phyloP scores from a whole-genome alignment of 1,140 invertebrate genomes.

The Caenorhabditis briggsae region DNA sequence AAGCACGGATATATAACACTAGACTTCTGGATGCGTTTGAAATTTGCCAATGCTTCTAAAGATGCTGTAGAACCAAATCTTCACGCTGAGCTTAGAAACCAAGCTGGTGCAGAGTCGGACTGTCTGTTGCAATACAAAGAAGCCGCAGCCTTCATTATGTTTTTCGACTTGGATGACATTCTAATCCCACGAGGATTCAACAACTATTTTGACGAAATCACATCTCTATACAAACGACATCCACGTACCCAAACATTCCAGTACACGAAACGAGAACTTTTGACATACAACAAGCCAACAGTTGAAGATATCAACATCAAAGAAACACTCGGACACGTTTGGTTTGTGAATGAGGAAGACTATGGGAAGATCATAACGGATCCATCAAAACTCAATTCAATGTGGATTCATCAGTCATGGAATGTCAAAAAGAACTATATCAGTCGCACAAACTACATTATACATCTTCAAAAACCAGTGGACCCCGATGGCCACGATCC shows the following conservation, averaged over 20 bases:
- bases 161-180: slow-evolving; percentile 55
- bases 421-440: background rate
- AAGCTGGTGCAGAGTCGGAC: slow-evolving; percentile 51
- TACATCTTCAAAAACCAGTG: background rate
- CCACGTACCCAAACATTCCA: background rate
- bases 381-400: background rate
- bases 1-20: slow-evolving; percentile 34
- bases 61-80: slow-evolving; percentile 43
- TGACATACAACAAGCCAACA: background rate
- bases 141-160: slow-evolving; percentile 36
- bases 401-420: slow-evolving; percentile 14
- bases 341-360: slow-evolving; percentile 20
- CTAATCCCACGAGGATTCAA: slow-evolving; percentile 18
- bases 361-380: background rate
- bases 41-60: background rate
- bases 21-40: slow-evolving; percentile 31
- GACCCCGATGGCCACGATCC: background rate
- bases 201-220: slow-evolving; percentile 40
- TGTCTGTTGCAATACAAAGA: slow-evolving; percentile 57
- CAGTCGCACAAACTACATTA: background rate
- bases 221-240: background rate
- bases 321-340: background rate
- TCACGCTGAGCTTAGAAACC: slow-evolving; percentile 52
- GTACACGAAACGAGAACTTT: background rate
- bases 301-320: background rate